Evolutionary conservation across 2,113 vertebrate genomes (phyloP), one percentile per base, ranked within the genome.

Genomic region (Tringa solitaria): DNA sequence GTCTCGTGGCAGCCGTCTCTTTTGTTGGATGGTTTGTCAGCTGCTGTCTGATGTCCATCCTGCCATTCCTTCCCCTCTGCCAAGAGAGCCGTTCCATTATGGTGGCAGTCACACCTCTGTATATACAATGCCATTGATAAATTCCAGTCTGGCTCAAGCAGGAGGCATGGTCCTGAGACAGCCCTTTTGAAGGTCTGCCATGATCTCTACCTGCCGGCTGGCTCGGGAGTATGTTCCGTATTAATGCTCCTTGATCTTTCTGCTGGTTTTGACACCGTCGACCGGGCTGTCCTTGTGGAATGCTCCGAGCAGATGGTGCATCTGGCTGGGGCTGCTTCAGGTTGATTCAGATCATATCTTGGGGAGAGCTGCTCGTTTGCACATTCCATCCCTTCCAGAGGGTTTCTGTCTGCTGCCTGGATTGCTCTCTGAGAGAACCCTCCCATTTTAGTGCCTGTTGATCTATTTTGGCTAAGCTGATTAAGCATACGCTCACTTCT

Each of bases 281-380:
- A 23, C 70, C 0, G 0, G 26, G 18, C 28, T 59, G 88, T 86
- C 93, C 88, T 92, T 79, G 64, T 67, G 91, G 90, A 95, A 73
- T 53, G 80, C 87, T 81, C 84, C 37, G 91, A 97, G 89, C 95
- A 97, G 95, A 93, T 95, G 96, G 74, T 90, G 59, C 46, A n/a
- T 59, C 88, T 93, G 90, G 46, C 84, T 92, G 70, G 53, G 67
- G 84, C 81, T 95, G 77, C 90, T 95, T 43, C 76, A 87, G 87
- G 91, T 91, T 79, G 45, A 35, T 90, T 64, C 89, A 77, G 81
- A 87, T 83, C 27, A 7, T 68, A 46, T 83, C 77, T 65, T 75
- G 63, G 48, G 33, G 46, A 70, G 68, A 90, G 74, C 85, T 85
- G 65, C 92, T 94, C 35, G 8, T 91, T 60, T 41, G 28, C 91